These are phyloP conservation scores for Montipora cactus DNA, from an alignment of 64 coral and sea anemone genomes.

Conservation along the genomic window DNA sequence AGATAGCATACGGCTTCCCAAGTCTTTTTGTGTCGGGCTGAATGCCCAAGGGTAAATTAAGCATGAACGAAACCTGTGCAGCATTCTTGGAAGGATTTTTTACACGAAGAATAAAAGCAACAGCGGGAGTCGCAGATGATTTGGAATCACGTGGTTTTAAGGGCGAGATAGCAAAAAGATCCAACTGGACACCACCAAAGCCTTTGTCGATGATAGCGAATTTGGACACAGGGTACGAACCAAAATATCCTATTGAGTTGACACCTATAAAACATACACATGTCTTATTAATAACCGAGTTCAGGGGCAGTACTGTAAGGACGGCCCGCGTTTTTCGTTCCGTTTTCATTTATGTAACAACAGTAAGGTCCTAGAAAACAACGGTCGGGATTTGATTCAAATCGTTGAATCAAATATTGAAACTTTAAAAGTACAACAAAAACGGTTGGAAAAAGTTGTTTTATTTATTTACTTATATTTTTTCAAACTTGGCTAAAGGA, in stretches of 20 bases:
- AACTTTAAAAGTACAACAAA: too few relatives aligned
- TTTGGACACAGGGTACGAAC: constrained; percentile 87
- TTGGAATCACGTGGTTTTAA: constrained; percentile 86
- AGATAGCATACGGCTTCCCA: background rate
- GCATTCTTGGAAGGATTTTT: constrained; percentile 62
- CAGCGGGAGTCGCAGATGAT: constrained; percentile 76
- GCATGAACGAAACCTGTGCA: constrained; percentile 74
- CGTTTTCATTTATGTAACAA: too few relatives aligned
- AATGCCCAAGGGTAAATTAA: constrained; percentile 83
- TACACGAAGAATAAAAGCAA: constrained; percentile 78
- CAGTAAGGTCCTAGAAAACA: too few relatives aligned
- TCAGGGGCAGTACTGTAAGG: too few relatives aligned
- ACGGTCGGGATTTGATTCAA: too few relatives aligned
- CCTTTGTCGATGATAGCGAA: constrained; percentile 24
- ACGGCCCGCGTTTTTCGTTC: too few relatives aligned
- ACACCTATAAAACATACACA: constrained; percentile 33
- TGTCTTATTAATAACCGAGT: too few relatives aligned
- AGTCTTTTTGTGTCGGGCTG: constrained; percentile 76
- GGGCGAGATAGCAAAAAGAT: constrained; percentile 76
- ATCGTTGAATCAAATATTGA: too few relatives aligned
- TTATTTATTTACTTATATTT: too few relatives aligned
- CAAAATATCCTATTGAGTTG: constrained; percentile 72
- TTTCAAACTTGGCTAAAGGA: too few relatives aligned
- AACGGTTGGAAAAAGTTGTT: too few relatives aligned
- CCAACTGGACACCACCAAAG: constrained; percentile 60